Evolutionary conservation across 2,888 invertebrate genomes (phyloP), one percentile per base, ranked within the genome.

Genomic region (Nemotelus nigrinus): DNA sequence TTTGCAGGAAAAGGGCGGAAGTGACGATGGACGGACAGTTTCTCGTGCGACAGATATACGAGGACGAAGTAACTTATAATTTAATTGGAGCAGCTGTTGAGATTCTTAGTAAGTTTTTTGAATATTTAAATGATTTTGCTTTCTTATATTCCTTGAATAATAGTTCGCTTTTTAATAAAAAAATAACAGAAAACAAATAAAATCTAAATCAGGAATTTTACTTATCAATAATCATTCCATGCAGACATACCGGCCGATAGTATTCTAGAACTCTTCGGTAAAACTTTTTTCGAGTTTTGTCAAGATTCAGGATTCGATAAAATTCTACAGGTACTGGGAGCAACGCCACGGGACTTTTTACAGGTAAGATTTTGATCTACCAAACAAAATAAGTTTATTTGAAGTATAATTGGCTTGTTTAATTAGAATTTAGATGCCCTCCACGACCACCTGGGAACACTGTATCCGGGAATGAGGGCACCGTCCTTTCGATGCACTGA

Each of bases 301-400:
- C 96, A 97, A 86, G 96, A 97, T 85, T 97, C 96, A 2, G 97
- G 98, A n/a, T 98, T 97, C 84, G 97, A 97, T 85, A 96, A 96
- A 87, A 97, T 97, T 80, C 89, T 98, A 53, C 95, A 96, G 88
- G 97, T 97, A 4, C 89, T 98, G 3, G 98, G 98, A 64, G 97
- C 97, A 41, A 97, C 97, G 43, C 96, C 97, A 0, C 89, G 96
- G 80, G 98, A 98, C 87, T 99, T 99, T 87, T 89, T 98, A 82
- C 96, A 96, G 92, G 96, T 94, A 47, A 45, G 72, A 5, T 81
- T 39, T 2, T 53, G 10, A 44, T 25, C 5, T 44, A 39, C 50
- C 2, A 45, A 57, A 44, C 43, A n/a, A 70, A 39, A 43, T 71
- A 8, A 43, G 43, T 45, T 45, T 71, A 68, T 55, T 2, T 53